phyloP scores from a whole-genome alignment of 2,113 vertebrate species.

The Butorides virescens region DNA sequence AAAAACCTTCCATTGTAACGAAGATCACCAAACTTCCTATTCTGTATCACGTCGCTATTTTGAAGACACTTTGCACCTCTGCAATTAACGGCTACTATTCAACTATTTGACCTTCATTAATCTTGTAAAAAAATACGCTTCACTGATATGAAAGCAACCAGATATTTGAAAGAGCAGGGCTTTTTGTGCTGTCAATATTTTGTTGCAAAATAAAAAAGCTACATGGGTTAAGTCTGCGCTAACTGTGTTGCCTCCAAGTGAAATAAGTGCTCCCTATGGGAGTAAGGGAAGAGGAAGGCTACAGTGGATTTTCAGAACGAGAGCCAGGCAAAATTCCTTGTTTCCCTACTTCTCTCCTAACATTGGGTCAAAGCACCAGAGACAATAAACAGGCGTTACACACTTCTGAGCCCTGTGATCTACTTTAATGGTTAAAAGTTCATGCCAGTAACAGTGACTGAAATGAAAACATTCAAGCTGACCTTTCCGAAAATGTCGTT shows the following conservation, averaged over 20 bases:
- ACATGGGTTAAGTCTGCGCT: not conserved
- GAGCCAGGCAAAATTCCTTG: not conserved
- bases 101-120: not conserved
- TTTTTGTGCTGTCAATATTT: not conserved
- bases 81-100: not conserved
- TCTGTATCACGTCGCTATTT: not conserved
- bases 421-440: not conserved
- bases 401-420: not conserved
- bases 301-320: not conserved
- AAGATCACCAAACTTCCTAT: not conserved
- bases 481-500: constrained; percentile 1
- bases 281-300: not conserved
- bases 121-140: not conserved
- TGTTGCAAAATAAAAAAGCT: not conserved
- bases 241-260: not conserved
- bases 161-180: not conserved
- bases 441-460: not conserved
- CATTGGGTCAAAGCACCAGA: not conserved
- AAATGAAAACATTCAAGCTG: constrained; percentile 1
- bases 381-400: not conserved
- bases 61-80: not conserved
- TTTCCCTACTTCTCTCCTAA: not conserved
- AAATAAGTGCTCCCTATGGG: not conserved
- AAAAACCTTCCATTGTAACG: not conserved
- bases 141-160: not conserved